These are phyloP conservation scores for Dendrophyllia cribrosa DNA, from an alignment of 64 coral and sea anemone species.

Conservation along the genomic window DNA sequence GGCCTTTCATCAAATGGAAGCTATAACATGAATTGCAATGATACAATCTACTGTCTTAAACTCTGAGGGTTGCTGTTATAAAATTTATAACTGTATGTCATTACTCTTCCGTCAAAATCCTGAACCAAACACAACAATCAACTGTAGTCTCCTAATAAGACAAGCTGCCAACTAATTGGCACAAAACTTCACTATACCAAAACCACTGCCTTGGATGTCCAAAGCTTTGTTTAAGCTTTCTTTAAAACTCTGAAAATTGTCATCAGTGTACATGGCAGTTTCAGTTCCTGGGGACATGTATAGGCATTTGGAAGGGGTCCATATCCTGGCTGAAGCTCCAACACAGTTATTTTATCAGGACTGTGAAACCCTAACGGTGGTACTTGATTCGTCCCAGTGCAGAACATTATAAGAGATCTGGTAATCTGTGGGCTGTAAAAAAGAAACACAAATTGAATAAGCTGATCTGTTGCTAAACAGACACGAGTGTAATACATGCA, in stretches of 20 bases:
- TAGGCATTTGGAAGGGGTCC: conserved; percentile 71
- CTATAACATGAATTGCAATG: too few relatives aligned
- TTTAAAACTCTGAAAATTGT: conserved; percentile 40
- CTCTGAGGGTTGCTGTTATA: not conserved
- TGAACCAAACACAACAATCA: not conserved
- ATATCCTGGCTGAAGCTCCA: conserved; percentile 44
- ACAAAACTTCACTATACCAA: conserved; percentile 57
- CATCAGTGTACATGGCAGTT: conserved; percentile 38
- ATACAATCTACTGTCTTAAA: conserved; percentile 10
- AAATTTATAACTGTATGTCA: not conserved
- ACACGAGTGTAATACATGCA: not conserved
- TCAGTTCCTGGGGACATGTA: conserved; percentile 57
- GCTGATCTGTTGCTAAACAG: conserved; percentile 14
- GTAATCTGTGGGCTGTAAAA: conserved; percentile 19
- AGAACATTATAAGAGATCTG: conserved; percentile 73
- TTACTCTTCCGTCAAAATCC: not conserved
- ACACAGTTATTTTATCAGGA: conserved; percentile 66
- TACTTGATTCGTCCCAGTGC: conserved; percentile 54
- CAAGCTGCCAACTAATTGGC: not conserved
- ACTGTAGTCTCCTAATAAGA: not conserved
- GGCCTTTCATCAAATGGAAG: conserved; percentile 62
- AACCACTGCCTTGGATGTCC: conserved; percentile 58
- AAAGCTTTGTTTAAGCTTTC: conserved; percentile 58
- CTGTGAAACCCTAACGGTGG: conserved; percentile 73
- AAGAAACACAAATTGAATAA: conserved; percentile 13